phyloP scores from a whole-genome alignment of 1,140 invertebrate species.

The Vanessa atalanta region DNA sequence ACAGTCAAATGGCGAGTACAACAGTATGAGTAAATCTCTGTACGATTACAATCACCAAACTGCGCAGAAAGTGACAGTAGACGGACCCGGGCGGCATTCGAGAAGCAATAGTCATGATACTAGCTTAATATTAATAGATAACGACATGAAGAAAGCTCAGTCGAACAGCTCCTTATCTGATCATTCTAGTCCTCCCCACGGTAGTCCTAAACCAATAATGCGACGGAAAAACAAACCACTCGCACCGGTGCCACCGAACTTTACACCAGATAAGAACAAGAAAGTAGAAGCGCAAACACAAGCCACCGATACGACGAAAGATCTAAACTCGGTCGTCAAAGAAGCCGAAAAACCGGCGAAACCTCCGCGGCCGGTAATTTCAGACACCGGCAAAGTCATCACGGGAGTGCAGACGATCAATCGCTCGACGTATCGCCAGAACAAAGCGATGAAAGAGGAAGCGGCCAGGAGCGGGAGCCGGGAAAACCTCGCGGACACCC shows the following conservation, averaged over 20 bases:
- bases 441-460: constrained; percentile 67
- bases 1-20: constrained; percentile 73
- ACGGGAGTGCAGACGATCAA: constrained; percentile 78
- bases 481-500: constrained; percentile 68
- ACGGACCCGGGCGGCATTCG: constrained; percentile 70
- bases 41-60: constrained; percentile 61
- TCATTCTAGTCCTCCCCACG: constrained; percentile 84
- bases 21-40: constrained; percentile 75
- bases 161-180: constrained; percentile 86
- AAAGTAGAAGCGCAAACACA: constrained; percentile 56
- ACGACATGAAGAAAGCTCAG: constrained; percentile 83
- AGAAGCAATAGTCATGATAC: constrained; percentile 80
- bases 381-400: constrained; percentile 71
- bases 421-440: constrained; percentile 75
- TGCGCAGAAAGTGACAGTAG: constrained; percentile 35
- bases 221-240: constrained; percentile 86
- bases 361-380: constrained; percentile 80
- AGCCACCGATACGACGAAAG: constrained; percentile 46
- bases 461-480: constrained; percentile 62
- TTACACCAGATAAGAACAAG: constrained; percentile 71
- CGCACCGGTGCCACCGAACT: constrained; percentile 84
- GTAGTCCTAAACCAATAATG: constrained; percentile 87
- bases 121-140: constrained; percentile 77
- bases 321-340: constrained; percentile 42
- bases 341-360: constrained; percentile 81